phyloP scores from a whole-genome alignment of 2,888 invertebrate genomes.

The Apamea sordens region DNA sequence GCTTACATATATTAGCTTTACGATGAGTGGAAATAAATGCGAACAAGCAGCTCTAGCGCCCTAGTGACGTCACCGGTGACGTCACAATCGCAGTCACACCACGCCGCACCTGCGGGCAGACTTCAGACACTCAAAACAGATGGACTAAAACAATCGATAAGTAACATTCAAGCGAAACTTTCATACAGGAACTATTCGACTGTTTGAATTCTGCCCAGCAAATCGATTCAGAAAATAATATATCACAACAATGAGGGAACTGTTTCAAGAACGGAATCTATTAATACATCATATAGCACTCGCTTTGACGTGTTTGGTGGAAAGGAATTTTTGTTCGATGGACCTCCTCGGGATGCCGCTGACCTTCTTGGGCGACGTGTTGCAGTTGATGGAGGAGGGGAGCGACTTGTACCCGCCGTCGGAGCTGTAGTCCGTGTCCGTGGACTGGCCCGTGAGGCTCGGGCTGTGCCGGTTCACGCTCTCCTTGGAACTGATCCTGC shows the following conservation, averaged over 20 bases:
- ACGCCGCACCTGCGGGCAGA: slow-evolving; percentile 58
- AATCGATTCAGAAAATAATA: slow-evolving; percentile 41
- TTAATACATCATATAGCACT: slow-evolving; percentile 81
- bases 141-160: slow-evolving; percentile 45
- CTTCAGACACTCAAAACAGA: slow-evolving; percentile 56
- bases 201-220: slow-evolving; percentile 59
- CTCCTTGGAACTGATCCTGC: slow-evolving; percentile 85
- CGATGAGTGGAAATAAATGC: slow-evolving; percentile 83
- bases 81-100: slow-evolving; percentile 66
- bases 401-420: slow-evolving; percentile 89
- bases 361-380: slow-evolving; percentile 84
- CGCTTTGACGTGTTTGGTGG: slow-evolving; percentile 86
- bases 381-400: slow-evolving; percentile 88
- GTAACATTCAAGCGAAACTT: slow-evolving; percentile 54
- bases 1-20: slow-evolving; percentile 82
- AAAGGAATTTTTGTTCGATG: slow-evolving; percentile 85
- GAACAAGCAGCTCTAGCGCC: slow-evolving; percentile 80
- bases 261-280: slow-evolving; percentile 63
- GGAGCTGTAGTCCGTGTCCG: slow-evolving; percentile 89
- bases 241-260: slow-evolving; percentile 69
- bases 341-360: slow-evolving; percentile 88
- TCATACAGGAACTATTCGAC: slow-evolving; percentile 50
- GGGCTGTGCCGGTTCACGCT: slow-evolving; percentile 87
- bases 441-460: slow-evolving; percentile 85
- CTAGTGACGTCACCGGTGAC: slow-evolving; percentile 58